phyloP scores from a whole-genome alignment of 2,888 invertebrate species.

The Sipunculus nudus region DNA sequence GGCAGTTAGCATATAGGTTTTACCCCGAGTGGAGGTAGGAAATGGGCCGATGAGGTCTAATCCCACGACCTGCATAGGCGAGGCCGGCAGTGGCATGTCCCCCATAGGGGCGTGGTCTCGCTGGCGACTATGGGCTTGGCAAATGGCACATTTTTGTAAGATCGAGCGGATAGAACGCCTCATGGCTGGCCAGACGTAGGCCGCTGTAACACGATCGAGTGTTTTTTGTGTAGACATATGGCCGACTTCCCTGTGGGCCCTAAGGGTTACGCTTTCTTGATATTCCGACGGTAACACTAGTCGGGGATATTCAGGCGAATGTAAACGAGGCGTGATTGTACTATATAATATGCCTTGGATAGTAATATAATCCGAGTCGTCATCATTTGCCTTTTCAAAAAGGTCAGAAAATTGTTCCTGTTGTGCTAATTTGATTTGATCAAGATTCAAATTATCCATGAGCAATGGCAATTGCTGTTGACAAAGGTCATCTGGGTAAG shows the following conservation, averaged over 20 bases:
- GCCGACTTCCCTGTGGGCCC: conserved; percentile 12
- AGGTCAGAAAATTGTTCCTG: no score
- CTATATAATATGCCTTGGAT: neutral
- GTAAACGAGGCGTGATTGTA: neutral
- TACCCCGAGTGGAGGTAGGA: neutral
- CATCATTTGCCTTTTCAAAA: neutral
- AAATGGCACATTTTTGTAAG: conserved; percentile 2
- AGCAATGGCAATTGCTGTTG: no score
- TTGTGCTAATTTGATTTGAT: no score
- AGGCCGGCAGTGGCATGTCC: neutral
- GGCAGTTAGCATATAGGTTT: neutral
- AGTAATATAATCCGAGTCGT: neutral
- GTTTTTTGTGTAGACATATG: conserved; percentile 6
- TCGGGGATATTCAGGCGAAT: neutral
- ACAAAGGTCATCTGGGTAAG: no score
- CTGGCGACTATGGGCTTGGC: neutral
- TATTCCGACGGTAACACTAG: conserved; percentile 1
- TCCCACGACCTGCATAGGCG: neutral
- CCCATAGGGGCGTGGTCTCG: neutral
- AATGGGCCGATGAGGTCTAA: conserved; percentile 10
- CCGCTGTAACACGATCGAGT: neutral
- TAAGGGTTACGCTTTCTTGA: neutral
- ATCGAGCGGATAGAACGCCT: neutral
- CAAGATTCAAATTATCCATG: no score
- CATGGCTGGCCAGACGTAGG: conserved; percentile 19